Evolutionary conservation across 2,888 invertebrate genomes (phyloP).

Genomic region (Endomychus coccineus): DNA sequence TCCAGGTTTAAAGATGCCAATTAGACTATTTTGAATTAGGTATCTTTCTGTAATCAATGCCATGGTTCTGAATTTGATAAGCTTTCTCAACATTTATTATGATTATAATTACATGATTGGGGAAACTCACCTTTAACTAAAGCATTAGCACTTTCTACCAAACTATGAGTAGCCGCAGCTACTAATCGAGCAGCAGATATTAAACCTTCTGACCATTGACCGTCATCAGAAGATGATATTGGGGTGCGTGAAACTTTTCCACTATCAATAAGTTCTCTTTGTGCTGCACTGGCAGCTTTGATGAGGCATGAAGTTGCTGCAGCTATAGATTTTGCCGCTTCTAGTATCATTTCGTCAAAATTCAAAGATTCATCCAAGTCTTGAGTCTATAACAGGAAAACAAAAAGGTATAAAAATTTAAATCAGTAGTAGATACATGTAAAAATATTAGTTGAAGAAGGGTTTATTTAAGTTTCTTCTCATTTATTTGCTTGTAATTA

Average conservation of each 20-base stretch:
- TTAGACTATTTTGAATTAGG: too few relatives aligned
- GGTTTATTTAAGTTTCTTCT: too few relatives aligned
- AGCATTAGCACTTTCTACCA: slow-evolving; percentile 97
- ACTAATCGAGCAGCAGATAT: slow-evolving; percentile 93
- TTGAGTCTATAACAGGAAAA: slow-evolving; percentile 46
- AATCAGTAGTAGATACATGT: too few relatives aligned
- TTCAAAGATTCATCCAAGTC: slow-evolving; percentile 89
- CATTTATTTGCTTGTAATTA: too few relatives aligned
- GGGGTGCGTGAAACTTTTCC: slow-evolving; percentile 84
- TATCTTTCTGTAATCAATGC: too few relatives aligned
- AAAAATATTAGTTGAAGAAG: too few relatives aligned
- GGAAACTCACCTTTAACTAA: slow-evolving; percentile 69
- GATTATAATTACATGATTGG: too few relatives aligned
- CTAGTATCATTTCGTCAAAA: slow-evolving; percentile 98
- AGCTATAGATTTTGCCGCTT: slow-evolving; percentile 96
- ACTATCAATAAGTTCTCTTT: slow-evolving; percentile 86
- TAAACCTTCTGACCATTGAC: slow-evolving; percentile 96
- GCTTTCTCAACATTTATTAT: too few relatives aligned
- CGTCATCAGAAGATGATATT: slow-evolving; percentile 83
- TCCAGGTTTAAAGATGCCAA: too few relatives aligned
- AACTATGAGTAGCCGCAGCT: slow-evolving; percentile 93
- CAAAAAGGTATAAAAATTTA: too few relatives aligned
- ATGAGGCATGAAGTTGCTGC: slow-evolving; percentile 95
- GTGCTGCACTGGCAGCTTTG: slow-evolving; percentile 94
- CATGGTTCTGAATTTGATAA: too few relatives aligned